Conservation (phyloP, 2,888 invertebrate genomes). For the Bursaphelenchus okinawaensis region DNA sequence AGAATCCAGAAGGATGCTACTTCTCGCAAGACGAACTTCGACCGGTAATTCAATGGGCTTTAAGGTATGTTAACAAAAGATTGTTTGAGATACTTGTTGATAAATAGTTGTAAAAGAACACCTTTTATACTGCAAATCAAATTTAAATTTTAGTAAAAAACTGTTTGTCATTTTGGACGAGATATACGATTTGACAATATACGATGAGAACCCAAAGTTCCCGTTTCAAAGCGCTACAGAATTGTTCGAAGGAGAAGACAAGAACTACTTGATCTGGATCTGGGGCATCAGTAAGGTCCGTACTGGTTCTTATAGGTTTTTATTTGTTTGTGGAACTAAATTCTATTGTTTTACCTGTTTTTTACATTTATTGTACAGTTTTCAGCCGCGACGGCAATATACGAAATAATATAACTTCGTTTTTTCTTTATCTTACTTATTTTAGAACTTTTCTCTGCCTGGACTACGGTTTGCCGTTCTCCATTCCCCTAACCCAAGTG, state of each 20-base stretch:
- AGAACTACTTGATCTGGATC: constrained; percentile 31
- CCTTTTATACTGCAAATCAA: background rate
- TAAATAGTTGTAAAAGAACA: background rate
- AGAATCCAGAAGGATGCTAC: constrained; percentile 37
- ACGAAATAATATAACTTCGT: too few species aligned
- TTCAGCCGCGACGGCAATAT: too few species aligned
- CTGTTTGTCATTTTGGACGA: constrained; percentile 36
- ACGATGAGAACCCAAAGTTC: constrained; percentile 24
- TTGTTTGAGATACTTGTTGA: background rate
- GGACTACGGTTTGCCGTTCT: constrained; percentile 33
- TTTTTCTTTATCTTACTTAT: background rate
- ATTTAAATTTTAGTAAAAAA: constrained; percentile 12
- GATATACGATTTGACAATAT: constrained; percentile 34
- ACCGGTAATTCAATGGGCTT: constrained; percentile 33
- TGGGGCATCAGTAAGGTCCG: constrained; percentile 33
- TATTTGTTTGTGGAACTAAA: too few species aligned
- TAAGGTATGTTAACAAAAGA: too few species aligned
- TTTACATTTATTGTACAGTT: too few species aligned
- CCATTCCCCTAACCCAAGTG: constrained; percentile 26
- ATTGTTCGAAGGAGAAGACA: constrained; percentile 24
- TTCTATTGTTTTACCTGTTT: too few species aligned
- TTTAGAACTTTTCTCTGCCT: constrained; percentile 34
- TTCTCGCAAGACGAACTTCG: constrained; percentile 33
- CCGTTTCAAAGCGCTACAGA: constrained; percentile 30
- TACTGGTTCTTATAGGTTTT: too few species aligned